These are phyloP conservation scores for Rhipidura dahli DNA, from an alignment of 2,113 vertebrate genomes.

Conservation along the genomic window DNA sequence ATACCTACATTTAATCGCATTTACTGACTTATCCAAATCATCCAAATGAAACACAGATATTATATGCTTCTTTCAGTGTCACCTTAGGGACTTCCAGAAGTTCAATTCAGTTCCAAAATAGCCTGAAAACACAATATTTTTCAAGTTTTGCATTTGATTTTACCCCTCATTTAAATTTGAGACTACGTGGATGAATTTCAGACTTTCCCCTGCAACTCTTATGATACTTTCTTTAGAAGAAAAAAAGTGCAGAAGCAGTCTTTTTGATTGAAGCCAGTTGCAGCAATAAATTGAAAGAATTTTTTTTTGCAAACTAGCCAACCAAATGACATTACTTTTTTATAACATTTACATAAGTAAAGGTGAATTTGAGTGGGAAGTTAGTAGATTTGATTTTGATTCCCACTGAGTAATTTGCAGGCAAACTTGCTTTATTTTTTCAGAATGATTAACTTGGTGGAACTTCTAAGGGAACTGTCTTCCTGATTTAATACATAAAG, in stretches of 20 bases:
- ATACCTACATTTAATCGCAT: neutral
- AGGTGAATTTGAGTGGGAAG: neutral
- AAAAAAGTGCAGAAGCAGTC: neutral
- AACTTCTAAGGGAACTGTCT: neutral
- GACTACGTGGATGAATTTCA: neutral
- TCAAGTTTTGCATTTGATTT: neutral
- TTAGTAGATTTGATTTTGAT: neutral
- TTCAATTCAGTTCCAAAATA: neutral
- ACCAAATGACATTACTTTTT: neutral
- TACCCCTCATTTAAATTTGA: neutral
- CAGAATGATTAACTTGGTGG: neutral
- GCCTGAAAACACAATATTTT: neutral
- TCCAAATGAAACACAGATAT: neutral
- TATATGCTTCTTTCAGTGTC: neutral
- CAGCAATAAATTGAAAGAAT: neutral
- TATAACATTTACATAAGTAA: neutral
- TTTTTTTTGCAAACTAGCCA: neutral
- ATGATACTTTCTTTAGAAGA: neutral
- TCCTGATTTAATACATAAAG: neutral
- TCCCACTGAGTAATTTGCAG: neutral
- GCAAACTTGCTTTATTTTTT: neutral
- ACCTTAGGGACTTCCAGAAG: neutral
- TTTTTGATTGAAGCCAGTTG: neutral
- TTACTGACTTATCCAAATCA: neutral
- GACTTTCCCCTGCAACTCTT: neutral